Evolutionary conservation across 2,113 vertebrate species (phyloP).

Genomic region (Daubentonia madagascariensis): DNA sequence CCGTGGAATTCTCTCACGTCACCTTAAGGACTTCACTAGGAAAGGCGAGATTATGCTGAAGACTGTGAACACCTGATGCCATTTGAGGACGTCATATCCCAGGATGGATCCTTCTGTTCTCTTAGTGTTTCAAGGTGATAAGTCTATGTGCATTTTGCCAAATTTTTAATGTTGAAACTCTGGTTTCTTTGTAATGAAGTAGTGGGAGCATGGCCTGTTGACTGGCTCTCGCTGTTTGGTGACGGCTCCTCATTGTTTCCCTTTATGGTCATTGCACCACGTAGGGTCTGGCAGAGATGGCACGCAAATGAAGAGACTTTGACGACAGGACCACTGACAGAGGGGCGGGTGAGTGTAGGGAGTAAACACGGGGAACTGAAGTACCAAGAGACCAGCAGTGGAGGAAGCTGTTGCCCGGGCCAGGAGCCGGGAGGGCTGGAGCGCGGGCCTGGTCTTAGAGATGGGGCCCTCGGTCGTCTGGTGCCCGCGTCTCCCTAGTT

Average conservation of each 20-base stretch:
- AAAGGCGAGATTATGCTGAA: too few species aligned
- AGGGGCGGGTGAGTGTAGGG: background rate
- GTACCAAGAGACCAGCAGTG: too few species aligned
- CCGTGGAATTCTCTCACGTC: rapidly evolving
- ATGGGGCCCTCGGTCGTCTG: background rate
- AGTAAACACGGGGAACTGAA: background rate
- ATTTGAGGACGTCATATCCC: background rate
- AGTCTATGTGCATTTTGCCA: background rate
- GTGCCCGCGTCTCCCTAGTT: background rate
- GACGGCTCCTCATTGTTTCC: background rate
- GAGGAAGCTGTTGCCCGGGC: background rate
- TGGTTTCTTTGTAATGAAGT: background rate
- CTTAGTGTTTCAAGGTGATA: background rate
- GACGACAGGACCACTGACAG: too few species aligned
- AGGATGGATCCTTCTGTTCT: background rate
- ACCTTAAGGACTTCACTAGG: rapidly evolving
- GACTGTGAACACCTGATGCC: background rate
- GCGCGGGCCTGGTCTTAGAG: rapidly evolving
- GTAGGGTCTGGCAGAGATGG: background rate
- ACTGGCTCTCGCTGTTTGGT: background rate
- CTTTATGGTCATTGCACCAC: rapidly evolving
- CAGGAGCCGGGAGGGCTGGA: background rate
- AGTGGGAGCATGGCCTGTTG: rapidly evolving
- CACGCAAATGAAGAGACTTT: background rate
- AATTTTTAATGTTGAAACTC: background rate